Evolutionary conservation across 2,797 vertebrate species (phyloP).

Genomic region (Ceryle rudis): DNA sequence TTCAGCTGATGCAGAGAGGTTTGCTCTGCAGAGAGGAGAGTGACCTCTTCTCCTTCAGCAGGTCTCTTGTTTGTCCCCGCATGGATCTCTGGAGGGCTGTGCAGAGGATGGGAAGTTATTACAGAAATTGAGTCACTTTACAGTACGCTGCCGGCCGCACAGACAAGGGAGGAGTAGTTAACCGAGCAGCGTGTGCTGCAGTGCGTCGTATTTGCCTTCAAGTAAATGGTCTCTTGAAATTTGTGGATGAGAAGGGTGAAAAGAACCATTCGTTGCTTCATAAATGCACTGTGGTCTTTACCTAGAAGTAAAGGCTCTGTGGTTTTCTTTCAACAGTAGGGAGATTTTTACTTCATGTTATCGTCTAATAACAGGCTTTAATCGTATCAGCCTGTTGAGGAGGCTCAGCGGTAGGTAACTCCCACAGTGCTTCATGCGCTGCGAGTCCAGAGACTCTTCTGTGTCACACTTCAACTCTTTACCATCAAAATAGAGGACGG

Average conservation of each 20-base stretch:
- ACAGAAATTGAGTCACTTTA: background rate
- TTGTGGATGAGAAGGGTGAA: background rate
- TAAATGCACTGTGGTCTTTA: background rate
- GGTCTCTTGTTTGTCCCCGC: fast-evolving
- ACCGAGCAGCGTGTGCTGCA: background rate
- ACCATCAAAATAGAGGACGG: fast-evolving
- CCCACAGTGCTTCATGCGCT: fast-evolving
- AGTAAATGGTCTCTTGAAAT: background rate
- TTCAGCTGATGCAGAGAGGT: background rate
- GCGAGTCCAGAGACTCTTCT: no score
- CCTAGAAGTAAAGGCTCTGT: background rate
- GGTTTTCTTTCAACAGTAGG: background rate
- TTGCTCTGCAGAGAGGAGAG: background rate
- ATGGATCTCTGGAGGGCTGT: background rate
- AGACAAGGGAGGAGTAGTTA: background rate
- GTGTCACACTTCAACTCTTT: background rate
- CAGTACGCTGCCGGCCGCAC: fast-evolving
- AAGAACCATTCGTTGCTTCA: background rate
- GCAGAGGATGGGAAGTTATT: background rate
- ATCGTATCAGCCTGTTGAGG: background rate
- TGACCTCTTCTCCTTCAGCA: background rate
- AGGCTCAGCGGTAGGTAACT: background rate
- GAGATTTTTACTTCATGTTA: background rate
- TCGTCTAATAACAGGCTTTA: background rate
- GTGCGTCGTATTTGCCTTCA: background rate